A percentile compares a stretch with the other conserved stretches of the same genome.
phyloP scores from a whole-genome alignment of 2,113 vertebrate genomes.

The Amazona vittata region DNA sequence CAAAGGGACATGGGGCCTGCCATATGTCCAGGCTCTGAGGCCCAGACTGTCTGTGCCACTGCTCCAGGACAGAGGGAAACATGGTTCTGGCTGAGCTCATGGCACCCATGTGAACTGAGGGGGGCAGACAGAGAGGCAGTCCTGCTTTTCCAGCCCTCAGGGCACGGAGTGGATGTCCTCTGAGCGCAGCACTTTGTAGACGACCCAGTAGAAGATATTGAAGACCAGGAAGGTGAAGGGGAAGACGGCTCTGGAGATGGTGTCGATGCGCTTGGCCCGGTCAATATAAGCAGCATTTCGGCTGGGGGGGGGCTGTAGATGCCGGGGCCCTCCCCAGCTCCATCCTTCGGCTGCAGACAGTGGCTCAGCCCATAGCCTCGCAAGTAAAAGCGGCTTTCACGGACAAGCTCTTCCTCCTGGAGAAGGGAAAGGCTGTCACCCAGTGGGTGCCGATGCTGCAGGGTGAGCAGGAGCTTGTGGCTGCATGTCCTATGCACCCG shows the following conservation, averaged over 20 bases:
- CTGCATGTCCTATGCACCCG: accelerated
- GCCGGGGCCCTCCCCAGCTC: conserved; percentile 69
- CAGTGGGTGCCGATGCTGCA: accelerated
- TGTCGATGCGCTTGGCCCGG: conserved; percentile 91
- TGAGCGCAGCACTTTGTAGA: conserved; percentile 90
- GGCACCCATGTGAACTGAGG: accelerated
- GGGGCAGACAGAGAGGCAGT: neutral
- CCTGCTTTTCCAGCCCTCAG: conserved; percentile 3
- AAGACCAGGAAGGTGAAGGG: conserved; percentile 93
- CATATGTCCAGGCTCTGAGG: neutral
- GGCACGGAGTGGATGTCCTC: conserved; percentile 86
- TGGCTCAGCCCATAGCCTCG: conserved; percentile 86
- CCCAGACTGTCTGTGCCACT: neutral
- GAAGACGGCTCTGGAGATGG: conserved; percentile 88
- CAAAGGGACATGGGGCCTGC: neutral
- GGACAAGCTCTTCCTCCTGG: conserved; percentile 85
- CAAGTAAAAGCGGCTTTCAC: conserved; percentile 85
- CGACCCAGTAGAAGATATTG: conserved; percentile 94
- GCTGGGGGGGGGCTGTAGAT: conserved; percentile 72
- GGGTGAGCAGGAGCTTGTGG: accelerated
- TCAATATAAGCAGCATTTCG: conserved; percentile 76
- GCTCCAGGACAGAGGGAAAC: neutral
- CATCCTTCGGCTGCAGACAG: conserved; percentile 83
- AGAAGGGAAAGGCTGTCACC: neutral
- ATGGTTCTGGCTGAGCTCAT: neutral